Evolutionary conservation across 2,888 invertebrate species (phyloP).

Genomic region (Tiliacea citrago): DNA sequence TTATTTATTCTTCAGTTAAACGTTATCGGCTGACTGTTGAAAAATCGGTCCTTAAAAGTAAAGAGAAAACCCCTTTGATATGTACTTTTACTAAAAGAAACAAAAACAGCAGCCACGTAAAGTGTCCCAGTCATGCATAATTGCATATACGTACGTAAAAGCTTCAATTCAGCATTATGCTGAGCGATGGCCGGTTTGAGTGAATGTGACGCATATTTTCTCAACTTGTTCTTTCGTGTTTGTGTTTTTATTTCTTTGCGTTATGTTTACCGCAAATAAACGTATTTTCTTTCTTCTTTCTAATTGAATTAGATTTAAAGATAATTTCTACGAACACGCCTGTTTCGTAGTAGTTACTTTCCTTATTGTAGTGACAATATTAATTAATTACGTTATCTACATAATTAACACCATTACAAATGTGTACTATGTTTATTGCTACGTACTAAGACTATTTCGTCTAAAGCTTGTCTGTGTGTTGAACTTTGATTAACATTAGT

Average conservation of each 20-base stretch:
- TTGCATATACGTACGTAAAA: slow-evolving; percentile 1
- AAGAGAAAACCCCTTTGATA: neutral
- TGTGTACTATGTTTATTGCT: slow-evolving; percentile 11
- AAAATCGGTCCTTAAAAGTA: neutral
- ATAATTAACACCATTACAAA: slow-evolving; percentile 2
- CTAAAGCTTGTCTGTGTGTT: neutral
- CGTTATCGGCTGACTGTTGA: neutral
- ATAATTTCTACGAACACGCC: slow-evolving; percentile 19
- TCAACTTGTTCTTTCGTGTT: too few relatives aligned
- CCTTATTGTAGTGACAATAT: slow-evolving; percentile 47
- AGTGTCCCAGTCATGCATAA: slow-evolving; percentile 2
- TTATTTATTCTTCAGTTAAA: neutral
- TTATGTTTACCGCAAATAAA: too few relatives aligned
- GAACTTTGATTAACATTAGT: neutral
- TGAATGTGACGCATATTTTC: too few relatives aligned
- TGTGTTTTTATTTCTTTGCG: too few relatives aligned
- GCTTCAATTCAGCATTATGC: too few relatives aligned
- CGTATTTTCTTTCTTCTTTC: too few relatives aligned
- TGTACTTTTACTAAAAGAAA: neutral
- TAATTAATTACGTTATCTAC: slow-evolving; percentile 25
- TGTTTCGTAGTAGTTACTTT: slow-evolving; percentile 24
- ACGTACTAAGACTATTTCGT: neutral
- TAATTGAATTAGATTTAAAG: slow-evolving; percentile 34
- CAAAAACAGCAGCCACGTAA: too few relatives aligned
- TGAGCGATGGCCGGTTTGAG: too few relatives aligned